Base-by-base conservation (phyloP, 2,888 invertebrate genomes). In the Gastrophysa polygoni region DNA sequence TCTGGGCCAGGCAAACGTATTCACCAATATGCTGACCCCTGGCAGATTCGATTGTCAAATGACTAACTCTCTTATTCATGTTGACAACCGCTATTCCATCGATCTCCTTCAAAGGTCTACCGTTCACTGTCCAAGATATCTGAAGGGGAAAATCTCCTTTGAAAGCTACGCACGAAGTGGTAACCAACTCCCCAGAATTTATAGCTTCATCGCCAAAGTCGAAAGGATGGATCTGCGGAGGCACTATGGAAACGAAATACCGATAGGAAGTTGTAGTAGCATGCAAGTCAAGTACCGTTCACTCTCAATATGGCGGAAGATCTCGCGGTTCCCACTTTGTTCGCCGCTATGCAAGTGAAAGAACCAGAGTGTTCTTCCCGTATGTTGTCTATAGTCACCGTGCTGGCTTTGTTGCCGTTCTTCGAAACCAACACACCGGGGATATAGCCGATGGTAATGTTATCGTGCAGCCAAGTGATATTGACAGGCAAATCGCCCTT, bases 401-500 rank as follows among this genome's bases (percentile, higher is more conserved):
- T 82, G 72, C 83, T 85, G 62, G 82, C 81, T 68, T 82, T 81
- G 73, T 81, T 82, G 14, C 81, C 81, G 7, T 81, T 81, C 48
- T 78, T 78, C 57, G 80, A 67, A 56, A 82, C 74, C 63, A 75
- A 76, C 38, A 82, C 76, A 11, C 72, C 71, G 11, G 68, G 63
- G 16, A 61, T 60, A 49, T 69, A 58, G 20, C 59, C 82, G 61
- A 86, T 82, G 64, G 82, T 80, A 32, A 82, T 81, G 62, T 82
- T 83, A 43, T 92, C 90, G 68, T 92, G 86, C 24, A 85, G 85
- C 93, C 93, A 93, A 56, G 86, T 86, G 57, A 94, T 88, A 74
- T 87, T 86, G 32, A 94, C 83, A 6, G 93, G 94, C 54, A 87
- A 84, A 78, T 94, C 94, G 47, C 95, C 92, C 80, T 91, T 91